Evolutionary conservation across 2,113 vertebrate genomes (phyloP), one percentile per base, ranked within the genome.

Genomic region (Macquaria ambigua): DNA sequence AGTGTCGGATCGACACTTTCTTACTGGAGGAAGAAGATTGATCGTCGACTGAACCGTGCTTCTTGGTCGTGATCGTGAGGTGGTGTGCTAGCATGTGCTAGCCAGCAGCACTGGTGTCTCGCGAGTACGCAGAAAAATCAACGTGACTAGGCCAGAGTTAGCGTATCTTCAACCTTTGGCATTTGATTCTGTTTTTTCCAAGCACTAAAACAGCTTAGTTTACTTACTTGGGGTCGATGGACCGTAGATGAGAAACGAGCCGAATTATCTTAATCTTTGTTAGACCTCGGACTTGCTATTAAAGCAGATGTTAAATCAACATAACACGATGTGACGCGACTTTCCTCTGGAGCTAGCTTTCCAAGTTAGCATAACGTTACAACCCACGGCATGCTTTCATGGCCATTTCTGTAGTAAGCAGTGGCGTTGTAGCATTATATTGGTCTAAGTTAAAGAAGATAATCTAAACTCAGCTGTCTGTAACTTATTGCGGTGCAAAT

Each of bases 61-160:
- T 84, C 69, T 86, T 72, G 77, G 56, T 88, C 82, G 85, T 66
- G 81, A 59, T 91, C 66, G 79, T 80, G 74, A 62, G 86, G 61
- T 69, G 90, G 9, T 61, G 15, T 50, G 88, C 77, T 94, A 93
- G 84, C 77, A 55, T 86, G 83, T 74, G 89, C 66, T 90, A 92
- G 72, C 83, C 20, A 78, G 84, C 66, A 79, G 68, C 78, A 7
- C 10, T 21, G 8, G 71, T 56, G 81, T 93, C 91, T 93, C 89
- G 88, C 89, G 89, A 93, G 89, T 79, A 64, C 90, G 92, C 82
- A 91, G 91, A 15, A 83, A 84, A 81, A 76, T 92, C 92, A 93
- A 91, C 93, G 93, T 93, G 92, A 94, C 92, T 77, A 95, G 94
- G 94, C 94, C 92, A 16, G 12, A 77, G 88, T 34, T 90, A 90